phyloP scores from a whole-genome alignment of 2,113 vertebrate species.

The Sinocyclocheilus grahami region DNA sequence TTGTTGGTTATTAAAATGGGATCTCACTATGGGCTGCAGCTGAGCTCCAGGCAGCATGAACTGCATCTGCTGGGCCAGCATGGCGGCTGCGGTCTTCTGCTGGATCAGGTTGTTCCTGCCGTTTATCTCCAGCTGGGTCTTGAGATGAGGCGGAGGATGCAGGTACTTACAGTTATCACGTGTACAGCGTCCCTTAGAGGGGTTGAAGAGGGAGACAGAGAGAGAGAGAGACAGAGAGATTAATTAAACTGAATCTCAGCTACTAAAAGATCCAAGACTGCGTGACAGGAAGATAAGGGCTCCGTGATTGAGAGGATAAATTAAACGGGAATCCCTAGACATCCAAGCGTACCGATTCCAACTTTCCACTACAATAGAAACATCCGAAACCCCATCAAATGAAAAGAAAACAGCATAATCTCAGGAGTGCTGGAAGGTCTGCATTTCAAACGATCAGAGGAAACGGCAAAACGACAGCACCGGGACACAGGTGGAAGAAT shows the following conservation, averaged over 20 bases:
- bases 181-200: slow-evolving; percentile 88
- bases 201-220: slow-evolving; percentile 36
- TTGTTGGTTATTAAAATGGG: slow-evolving; percentile 21
- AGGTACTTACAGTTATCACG: slow-evolving; percentile 99
- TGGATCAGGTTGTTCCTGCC: slow-evolving; percentile 98
- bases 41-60: slow-evolving; percentile 92
- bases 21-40: slow-evolving; percentile 91
- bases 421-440: slow-evolving; percentile 12
- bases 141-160: slow-evolving; percentile 95
- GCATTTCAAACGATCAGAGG: background rate
- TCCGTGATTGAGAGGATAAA: slow-evolving; percentile 40
- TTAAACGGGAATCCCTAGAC: slow-evolving; percentile 32
- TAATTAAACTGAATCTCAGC: background rate
- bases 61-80: slow-evolving; percentile 98
- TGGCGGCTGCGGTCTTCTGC: slow-evolving; percentile 94
- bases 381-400: slow-evolving; percentile 5
- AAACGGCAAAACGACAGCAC: background rate
- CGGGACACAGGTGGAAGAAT: background rate
- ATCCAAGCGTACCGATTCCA: background rate
- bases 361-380: background rate
- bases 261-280: slow-evolving; percentile 9
- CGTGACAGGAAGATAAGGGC: slow-evolving; percentile 41
- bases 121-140: slow-evolving; percentile 97
- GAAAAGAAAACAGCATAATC: slow-evolving; percentile 15
- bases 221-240: slow-evolving; percentile 33